Conservation (phyloP, 2,113 vertebrate genomes). For the Limanda limanda region DNA sequence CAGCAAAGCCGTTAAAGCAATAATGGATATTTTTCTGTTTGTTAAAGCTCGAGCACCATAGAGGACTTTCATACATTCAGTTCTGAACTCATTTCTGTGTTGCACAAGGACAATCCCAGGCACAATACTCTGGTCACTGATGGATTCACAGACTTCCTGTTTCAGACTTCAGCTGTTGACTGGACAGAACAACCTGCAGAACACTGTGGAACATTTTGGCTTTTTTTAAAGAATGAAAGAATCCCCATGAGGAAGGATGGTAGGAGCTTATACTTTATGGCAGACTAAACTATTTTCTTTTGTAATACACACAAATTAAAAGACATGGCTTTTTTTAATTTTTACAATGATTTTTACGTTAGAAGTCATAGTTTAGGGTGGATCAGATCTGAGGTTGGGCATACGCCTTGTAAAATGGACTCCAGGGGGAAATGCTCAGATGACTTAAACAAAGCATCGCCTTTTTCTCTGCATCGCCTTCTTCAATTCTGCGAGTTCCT, state of each 20-base stretch:
- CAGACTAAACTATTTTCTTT: conserved; percentile 26
- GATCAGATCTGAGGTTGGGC: conserved; percentile 35
- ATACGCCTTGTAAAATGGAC: conserved; percentile 51
- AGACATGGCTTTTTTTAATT: conserved; percentile 49
- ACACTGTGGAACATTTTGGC: conserved; percentile 1
- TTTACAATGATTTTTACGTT: conserved; percentile 30
- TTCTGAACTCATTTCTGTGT: conserved; percentile 18
- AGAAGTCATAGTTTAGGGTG: conserved; percentile 37
- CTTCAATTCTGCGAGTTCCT: conserved; percentile 43
- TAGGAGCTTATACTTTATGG: conserved; percentile 14
- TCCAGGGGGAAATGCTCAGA: conserved; percentile 46
- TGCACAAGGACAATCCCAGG: conserved; percentile 18
- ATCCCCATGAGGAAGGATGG: conserved; percentile 32
- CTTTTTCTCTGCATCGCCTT: conserved; percentile 39
- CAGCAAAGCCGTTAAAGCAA: not conserved
- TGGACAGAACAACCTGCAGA: conserved; percentile 1
- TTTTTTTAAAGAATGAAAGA: conserved; percentile 49
- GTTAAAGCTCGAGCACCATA: not conserved
- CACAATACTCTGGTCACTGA: conserved; percentile 30
- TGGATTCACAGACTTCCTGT: conserved; percentile 5
- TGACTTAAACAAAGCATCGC: conserved; percentile 61
- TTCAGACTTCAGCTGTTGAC: conserved; percentile 19
- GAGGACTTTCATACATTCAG: not conserved
- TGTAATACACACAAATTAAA: conserved; percentile 38
- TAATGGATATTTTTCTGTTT: not conserved